A percentile compares a stretch with the other conserved stretches of the same genome.
These are phyloP conservation scores for Elysia crispata DNA, from an alignment of 2,888 invertebrate genomes.

Conservation along the genomic window DNA sequence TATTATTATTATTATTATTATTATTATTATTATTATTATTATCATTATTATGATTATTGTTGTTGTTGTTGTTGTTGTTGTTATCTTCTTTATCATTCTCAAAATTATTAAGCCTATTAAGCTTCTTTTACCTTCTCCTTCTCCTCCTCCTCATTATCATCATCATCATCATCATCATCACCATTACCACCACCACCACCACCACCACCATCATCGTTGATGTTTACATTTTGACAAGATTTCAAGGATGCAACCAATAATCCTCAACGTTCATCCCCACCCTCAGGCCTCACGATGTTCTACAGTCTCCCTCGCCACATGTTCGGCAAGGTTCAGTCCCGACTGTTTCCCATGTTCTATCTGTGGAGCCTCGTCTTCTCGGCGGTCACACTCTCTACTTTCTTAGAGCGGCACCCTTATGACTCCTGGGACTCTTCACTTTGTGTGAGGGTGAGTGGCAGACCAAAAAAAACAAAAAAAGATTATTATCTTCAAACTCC, in stretches of 20 bases:
- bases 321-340: conserved; percentile 91
- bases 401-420: conserved; percentile 54
- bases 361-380: conserved; percentile 61
- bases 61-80: conserved; percentile 3
- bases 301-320: conserved; percentile 90
- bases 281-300: conserved; percentile 89
- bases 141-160: neutral
- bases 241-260: neutral
- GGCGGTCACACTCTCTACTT: conserved; percentile 59
- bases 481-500: too few species aligned
- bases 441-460: conserved; percentile 54
- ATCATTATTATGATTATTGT: conserved; percentile 22
- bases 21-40: conserved; percentile 11
- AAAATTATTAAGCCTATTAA: neutral
- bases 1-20: neutral
- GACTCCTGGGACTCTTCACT: conserved; percentile 54
- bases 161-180: too few species aligned
- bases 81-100: conserved; percentile 29
- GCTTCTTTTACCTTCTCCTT: too few species aligned
- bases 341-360: conserved; percentile 84
- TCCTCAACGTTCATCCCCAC: neutral
- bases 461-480: neutral
- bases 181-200: too few species aligned
- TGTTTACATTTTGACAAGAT: neutral
- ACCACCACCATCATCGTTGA: too few species aligned